Conservation (phyloP, 2,888 invertebrate genomes). For the Laspeyria flexula region DNA sequence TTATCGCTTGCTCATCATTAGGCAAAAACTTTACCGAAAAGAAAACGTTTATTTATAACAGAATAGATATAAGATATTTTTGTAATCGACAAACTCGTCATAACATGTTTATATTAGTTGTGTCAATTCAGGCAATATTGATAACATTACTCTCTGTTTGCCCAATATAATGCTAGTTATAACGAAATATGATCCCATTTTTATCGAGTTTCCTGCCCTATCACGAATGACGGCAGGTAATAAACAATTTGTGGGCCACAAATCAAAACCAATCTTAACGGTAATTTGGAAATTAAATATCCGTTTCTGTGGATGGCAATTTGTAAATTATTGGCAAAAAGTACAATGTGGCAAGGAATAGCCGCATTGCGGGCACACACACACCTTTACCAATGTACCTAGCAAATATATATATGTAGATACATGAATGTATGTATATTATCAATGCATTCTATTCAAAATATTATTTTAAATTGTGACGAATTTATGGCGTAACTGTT, state of each 20-base stretch:
- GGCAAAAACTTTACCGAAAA: no score
- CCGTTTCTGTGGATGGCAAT: background rate
- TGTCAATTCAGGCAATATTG: no score
- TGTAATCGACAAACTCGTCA: no score
- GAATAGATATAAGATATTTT: no score
- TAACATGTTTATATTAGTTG: no score
- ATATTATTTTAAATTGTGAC: no score
- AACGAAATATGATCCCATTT: background rate
- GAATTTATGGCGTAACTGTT: no score
- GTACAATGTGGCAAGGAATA: background rate
- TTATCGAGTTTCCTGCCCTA: background rate
- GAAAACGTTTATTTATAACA: no score
- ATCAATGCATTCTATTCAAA: no score
- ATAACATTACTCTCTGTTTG: no score
- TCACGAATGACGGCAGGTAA: background rate
- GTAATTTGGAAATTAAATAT: background rate
- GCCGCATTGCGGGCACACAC: constrained; percentile 1
- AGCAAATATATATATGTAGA: background rate
- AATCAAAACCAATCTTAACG: background rate
- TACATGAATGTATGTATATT: background rate
- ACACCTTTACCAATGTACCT: background rate
- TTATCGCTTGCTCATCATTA: no score
- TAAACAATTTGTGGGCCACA: background rate
- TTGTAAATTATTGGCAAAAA: background rate
- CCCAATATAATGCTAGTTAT: no score